These are phyloP conservation scores for Pheosia tremula DNA, from an alignment of 2,888 invertebrate genomes.

Conservation along the genomic window DNA sequence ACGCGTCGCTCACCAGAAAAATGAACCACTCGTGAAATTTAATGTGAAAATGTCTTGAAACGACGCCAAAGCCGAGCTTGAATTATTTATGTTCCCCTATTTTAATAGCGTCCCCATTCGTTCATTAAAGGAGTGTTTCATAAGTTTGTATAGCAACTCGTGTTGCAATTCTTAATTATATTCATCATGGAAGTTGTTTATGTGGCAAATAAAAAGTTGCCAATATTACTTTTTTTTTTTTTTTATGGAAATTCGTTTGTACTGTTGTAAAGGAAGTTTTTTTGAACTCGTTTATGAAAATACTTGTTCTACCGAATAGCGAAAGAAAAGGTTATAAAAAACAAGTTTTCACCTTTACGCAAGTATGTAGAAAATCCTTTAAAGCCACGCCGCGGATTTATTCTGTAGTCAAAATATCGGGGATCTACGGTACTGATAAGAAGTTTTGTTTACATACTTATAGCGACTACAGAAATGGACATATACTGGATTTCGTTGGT, in stretches of 20 bases:
- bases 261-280: conserved; percentile 30
- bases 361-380: conserved; percentile 40
- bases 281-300: neutral
- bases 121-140: conserved; percentile 79
- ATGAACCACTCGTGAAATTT: conserved; percentile 83
- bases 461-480: too few relatives aligned
- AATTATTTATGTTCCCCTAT: conserved; percentile 82
- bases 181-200: conserved; percentile 36
- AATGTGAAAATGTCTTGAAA: conserved; percentile 83
- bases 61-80: conserved; percentile 79
- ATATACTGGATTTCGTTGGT: too few relatives aligned
- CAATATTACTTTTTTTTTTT: conserved; percentile 35
- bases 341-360: conserved; percentile 16
- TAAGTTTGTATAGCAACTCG: conserved; percentile 70
- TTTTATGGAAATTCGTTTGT: conserved; percentile 36
- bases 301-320: neutral
- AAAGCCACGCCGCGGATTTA: conserved; percentile 47
- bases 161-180: conserved; percentile 57
- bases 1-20: conserved; percentile 69
- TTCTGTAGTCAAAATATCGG: conserved; percentile 43
- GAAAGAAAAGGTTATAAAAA: conserved; percentile 10
- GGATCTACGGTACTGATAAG: conserved; percentile 43
- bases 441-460: too few relatives aligned
- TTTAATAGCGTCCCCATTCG: conserved; percentile 78
- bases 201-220: conserved; percentile 35